Percentiles rank a stretch among this genome's conserved stretches.
phyloP scores from a whole-genome alignment of 2,797 vertebrate species.

The Microctenopoma steveboyesi region DNA sequence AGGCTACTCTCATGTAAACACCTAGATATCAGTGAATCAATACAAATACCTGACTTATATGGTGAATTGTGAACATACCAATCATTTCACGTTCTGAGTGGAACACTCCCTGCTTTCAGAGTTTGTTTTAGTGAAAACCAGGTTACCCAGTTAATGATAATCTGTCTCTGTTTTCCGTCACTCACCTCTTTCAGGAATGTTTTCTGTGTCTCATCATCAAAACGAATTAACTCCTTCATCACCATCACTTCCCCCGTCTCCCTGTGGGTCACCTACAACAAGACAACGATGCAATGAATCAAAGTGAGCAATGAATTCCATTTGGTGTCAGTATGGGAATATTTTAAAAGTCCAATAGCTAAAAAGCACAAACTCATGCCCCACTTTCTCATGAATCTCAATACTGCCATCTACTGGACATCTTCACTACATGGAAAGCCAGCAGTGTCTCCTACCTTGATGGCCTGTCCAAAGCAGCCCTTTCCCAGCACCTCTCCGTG shows the following conservation, averaged over 20 bases:
- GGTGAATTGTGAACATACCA: background rate
- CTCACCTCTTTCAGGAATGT: constrained; percentile 96
- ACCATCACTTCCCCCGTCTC: constrained; percentile 99
- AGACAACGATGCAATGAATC: background rate
- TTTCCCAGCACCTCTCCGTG: constrained; percentile 96
- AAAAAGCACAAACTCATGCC: background rate
- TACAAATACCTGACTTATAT: background rate
- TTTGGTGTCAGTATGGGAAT: background rate
- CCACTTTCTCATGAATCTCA: background rate
- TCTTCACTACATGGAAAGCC: background rate
- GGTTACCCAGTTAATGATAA: background rate
- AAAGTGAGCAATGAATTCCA: constrained; percentile 13
- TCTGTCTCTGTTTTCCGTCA: background rate
- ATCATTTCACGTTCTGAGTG: background rate
- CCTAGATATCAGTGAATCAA: background rate
- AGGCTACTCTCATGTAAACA: background rate
- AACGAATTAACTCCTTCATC: constrained; percentile 98
- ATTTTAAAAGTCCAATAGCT: background rate
- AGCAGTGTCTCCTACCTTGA: constrained; percentile 86
- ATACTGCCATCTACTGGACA: constrained; percentile 65
- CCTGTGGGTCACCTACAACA: constrained; percentile 90
- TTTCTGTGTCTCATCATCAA: constrained; percentile 95
- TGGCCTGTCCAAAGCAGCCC: constrained; percentile 96
- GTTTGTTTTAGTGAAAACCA: background rate
- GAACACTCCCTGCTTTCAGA: background rate